phyloP scores from a whole-genome alignment of 2,113 vertebrate species.

The Pitta sordida region DNA sequence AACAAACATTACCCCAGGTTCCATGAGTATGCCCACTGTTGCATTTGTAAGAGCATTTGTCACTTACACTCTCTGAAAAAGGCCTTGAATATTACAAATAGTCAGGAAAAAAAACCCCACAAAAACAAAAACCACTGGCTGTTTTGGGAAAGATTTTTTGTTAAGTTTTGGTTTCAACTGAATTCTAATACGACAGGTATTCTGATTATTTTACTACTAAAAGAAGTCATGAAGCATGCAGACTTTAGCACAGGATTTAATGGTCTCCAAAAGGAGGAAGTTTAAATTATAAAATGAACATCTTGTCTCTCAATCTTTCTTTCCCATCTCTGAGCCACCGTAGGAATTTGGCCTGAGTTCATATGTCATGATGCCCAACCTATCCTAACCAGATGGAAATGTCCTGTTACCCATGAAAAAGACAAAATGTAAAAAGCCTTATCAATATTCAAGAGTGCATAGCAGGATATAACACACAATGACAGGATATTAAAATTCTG shows the following conservation, averaged over 20 bases:
- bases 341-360: neutral
- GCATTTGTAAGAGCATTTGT: neutral
- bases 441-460: neutral
- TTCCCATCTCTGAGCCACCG: neutral
- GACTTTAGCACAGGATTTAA: neutral
- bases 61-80: neutral
- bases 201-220: neutral
- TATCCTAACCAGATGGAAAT: neutral
- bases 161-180: neutral
- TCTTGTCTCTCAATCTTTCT: neutral
- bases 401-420: neutral
- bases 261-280: neutral
- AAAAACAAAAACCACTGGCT: rapidly evolving
- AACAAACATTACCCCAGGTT: neutral
- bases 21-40: neutral
- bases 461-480: neutral
- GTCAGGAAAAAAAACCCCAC: neutral
- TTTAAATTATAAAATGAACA: neutral
- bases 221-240: neutral
- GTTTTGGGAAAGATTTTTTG: neutral
- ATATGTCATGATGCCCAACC: neutral
- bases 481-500: neutral
- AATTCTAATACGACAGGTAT: neutral
- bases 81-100: neutral
- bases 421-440: neutral